These are phyloP conservation scores for Criorhina ranunculi DNA, from an alignment of 2,888 invertebrate genomes.

Conservation along the genomic window DNA sequence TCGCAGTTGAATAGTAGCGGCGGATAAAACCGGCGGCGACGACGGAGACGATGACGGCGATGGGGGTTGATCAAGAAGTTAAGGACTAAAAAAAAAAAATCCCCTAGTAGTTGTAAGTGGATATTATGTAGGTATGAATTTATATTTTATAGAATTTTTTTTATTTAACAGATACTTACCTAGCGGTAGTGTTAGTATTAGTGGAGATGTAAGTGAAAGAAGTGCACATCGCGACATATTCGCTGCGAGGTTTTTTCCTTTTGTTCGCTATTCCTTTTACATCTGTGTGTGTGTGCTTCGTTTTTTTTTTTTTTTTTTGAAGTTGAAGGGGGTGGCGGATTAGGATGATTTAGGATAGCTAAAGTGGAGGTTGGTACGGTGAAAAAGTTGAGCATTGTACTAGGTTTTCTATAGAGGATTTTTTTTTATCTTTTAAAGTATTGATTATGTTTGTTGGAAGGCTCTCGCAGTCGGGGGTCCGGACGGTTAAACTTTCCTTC, in stretches of 20 bases:
- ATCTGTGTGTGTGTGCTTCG: conserved; percentile 39
- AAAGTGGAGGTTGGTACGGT: conserved; percentile 28
- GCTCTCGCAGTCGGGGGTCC: conserved; percentile 10
- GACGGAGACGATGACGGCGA: conserved; percentile 48
- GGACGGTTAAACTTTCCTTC: conserved; percentile 38
- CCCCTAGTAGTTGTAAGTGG: conserved; percentile 82
- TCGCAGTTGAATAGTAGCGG: conserved; percentile 46
- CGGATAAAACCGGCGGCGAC: conserved; percentile 50
- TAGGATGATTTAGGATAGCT: conserved; percentile 72
- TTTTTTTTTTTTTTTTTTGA: conserved; percentile 55
- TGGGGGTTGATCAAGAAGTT: conserved; percentile 77
- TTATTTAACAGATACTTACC: conserved; percentile 71
- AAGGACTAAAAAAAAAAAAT: conserved; percentile 51
- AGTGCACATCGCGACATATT: conserved; percentile 70
- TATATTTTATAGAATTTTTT: conserved; percentile 72
- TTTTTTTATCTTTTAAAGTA: conserved; percentile 40
- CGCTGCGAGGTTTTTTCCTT: conserved; percentile 25
- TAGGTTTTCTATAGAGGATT: conserved; percentile 46
- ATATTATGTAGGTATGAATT: conserved; percentile 78
- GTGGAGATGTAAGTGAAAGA: conserved; percentile 69
- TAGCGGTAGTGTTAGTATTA: conserved; percentile 72
- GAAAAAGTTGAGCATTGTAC: conserved; percentile 67
- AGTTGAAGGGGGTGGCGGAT: conserved; percentile 71
- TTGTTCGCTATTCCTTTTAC: conserved; percentile 58
- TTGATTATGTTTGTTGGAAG: conserved; percentile 49